Evolutionary conservation across 2,113 vertebrate genomes (phyloP).

Genomic region (Neotoma lepida): DNA sequence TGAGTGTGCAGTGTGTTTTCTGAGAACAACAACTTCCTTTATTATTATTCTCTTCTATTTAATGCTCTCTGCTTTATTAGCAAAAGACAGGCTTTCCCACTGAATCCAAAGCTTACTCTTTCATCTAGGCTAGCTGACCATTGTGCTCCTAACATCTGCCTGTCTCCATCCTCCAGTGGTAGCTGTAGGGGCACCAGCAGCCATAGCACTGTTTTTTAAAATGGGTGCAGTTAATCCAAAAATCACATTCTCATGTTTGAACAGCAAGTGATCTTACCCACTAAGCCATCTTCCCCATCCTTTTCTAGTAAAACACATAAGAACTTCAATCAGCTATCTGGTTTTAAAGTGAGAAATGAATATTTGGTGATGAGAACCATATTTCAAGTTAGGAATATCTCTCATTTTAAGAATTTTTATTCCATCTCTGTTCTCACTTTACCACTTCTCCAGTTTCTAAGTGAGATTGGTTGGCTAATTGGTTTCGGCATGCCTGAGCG

Average conservation of each 20-base stretch:
- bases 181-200: background rate
- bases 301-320: background rate
- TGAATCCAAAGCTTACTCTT: background rate
- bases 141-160: background rate
- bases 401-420: constrained; percentile 1
- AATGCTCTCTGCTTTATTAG: background rate
- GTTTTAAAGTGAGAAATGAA: background rate
- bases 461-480: constrained; percentile 15
- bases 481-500: background rate
- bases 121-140: background rate
- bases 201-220: no score
- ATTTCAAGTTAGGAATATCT: background rate
- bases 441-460: constrained; percentile 29
- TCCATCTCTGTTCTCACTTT: background rate
- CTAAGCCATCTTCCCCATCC: no score
- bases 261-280: background rate
- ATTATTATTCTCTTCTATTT: background rate
- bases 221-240: background rate
- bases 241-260: background rate
- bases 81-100: background rate
- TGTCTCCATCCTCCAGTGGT: background rate
- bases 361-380: background rate
- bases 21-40: background rate
- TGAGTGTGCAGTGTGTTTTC: background rate
- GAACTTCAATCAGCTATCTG: background rate